Evolutionary conservation across 2,797 vertebrate genomes (phyloP).

Genomic region (Acomys russatus): DNA sequence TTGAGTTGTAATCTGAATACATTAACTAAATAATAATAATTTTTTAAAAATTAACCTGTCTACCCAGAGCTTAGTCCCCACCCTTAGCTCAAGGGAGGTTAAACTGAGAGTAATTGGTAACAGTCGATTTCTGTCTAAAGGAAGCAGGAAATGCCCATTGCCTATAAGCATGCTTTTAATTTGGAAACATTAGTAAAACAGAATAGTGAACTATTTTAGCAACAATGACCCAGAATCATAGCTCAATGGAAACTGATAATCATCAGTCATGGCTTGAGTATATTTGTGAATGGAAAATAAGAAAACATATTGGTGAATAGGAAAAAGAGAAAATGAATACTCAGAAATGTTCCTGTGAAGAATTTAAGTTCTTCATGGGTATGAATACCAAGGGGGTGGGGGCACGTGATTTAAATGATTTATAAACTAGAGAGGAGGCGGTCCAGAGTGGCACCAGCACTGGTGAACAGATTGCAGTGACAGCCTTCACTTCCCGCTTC

Average conservation of each 20-base stretch:
- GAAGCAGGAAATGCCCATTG: not conserved
- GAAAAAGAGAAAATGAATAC: conserved; percentile 36
- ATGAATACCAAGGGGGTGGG: not conserved
- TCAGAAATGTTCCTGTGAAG: conserved; percentile 33
- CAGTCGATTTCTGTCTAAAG: not conserved
- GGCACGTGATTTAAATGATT: not conserved
- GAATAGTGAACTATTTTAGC: not conserved
- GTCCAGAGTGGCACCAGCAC: not conserved
- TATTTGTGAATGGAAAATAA: conserved; percentile 20
- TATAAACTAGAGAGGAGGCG: conserved; percentile 12
- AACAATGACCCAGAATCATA: not conserved
- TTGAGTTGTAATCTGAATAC: no score
- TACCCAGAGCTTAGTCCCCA: not conserved
- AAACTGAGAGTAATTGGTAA: not conserved
- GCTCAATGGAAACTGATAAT: not conserved
- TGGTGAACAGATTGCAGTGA: conserved; percentile 9
- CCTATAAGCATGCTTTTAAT: conserved; percentile 5
- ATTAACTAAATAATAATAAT: no score
- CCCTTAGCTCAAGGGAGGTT: conserved; percentile 21
- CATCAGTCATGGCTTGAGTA: not conserved
- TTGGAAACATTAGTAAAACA: conserved; percentile 47
- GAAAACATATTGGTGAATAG: not conserved
- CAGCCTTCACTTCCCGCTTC: not conserved
- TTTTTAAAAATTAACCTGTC: conserved; percentile 16
- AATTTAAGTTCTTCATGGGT: not conserved